phyloP scores from a whole-genome alignment of 2,797 vertebrate species.

The Leuciscus waleckii region DNA sequence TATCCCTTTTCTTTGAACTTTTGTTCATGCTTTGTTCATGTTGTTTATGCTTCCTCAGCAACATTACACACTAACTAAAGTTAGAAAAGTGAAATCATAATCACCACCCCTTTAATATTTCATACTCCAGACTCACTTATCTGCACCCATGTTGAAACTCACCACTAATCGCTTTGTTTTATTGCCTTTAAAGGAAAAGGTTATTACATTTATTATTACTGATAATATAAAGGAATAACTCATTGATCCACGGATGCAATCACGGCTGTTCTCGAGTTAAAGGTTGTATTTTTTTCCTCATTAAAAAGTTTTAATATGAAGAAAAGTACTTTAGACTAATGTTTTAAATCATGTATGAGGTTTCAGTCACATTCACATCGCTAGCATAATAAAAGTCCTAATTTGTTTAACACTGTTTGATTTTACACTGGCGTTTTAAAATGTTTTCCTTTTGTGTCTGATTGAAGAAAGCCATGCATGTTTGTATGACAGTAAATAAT shows the following conservation, averaged over 20 bases:
- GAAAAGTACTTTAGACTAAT: background rate
- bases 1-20: too few relatives aligned
- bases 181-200: background rate
- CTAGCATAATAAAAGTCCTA: background rate
- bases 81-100: too few relatives aligned
- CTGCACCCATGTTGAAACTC: background rate
- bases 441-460: background rate
- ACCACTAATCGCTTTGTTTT: background rate
- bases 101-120: too few relatives aligned
- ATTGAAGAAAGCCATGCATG: background rate
- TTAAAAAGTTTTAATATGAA: background rate
- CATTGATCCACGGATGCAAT: background rate
- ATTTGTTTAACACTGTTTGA: background rate
- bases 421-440: background rate
- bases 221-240: background rate
- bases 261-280: background rate
- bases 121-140: too few relatives aligned
- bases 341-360: too few relatives aligned
- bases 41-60: too few relatives aligned
- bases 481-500: background rate
- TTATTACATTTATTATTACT: background rate
- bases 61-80: too few relatives aligned
- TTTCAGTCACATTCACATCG: too few relatives aligned
- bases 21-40: too few relatives aligned
- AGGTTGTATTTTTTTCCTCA: too few relatives aligned